Evolutionary conservation across 1,140 invertebrate species (phyloP).

Genomic region (Manduca sexta): DNA sequence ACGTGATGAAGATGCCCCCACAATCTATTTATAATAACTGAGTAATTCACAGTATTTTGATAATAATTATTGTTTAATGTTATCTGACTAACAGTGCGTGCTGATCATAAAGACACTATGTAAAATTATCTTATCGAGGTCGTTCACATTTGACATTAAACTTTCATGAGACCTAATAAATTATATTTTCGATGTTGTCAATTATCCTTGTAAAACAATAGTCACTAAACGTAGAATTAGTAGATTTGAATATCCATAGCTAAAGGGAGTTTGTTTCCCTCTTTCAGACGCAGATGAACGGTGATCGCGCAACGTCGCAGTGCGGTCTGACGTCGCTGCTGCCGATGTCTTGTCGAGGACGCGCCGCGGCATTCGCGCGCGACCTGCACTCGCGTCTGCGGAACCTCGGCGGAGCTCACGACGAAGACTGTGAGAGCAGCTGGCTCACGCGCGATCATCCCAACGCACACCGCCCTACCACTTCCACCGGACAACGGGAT

Average conservation of each 20-base stretch:
- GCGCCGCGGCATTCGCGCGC: slow-evolving; percentile 85
- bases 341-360: slow-evolving; percentile 82
- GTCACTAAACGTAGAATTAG: too few relatives aligned
- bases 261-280: slow-evolving; percentile 13
- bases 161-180: slow-evolving; percentile 26
- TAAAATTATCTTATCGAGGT: slow-evolving; percentile 55
- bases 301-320: slow-evolving; percentile 60
- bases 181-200: background rate
- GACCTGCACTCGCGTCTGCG: slow-evolving; percentile 82
- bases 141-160: slow-evolving; percentile 64
- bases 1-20: too few relatives aligned
- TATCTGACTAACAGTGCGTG: slow-evolving; percentile 5
- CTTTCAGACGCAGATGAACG: slow-evolving; percentile 72
- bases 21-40: too few relatives aligned
- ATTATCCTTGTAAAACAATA: too few relatives aligned
- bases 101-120: slow-evolving; percentile 32
- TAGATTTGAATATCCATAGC: background rate
- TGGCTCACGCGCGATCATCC: slow-evolving; percentile 56
- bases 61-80: too few relatives aligned
- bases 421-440: slow-evolving; percentile 59
- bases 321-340: slow-evolving; percentile 69
- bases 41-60: too few relatives aligned
- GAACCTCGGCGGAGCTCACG: slow-evolving; percentile 75
- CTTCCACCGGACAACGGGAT: slow-evolving; percentile 65
- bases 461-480: slow-evolving; percentile 47